A percentile compares a stretch with the other conserved stretches of the same genome.
These are phyloP conservation scores for Rafetus swinhoei DNA, from an alignment of 2,113 vertebrate species.

Conservation along the genomic window DNA sequence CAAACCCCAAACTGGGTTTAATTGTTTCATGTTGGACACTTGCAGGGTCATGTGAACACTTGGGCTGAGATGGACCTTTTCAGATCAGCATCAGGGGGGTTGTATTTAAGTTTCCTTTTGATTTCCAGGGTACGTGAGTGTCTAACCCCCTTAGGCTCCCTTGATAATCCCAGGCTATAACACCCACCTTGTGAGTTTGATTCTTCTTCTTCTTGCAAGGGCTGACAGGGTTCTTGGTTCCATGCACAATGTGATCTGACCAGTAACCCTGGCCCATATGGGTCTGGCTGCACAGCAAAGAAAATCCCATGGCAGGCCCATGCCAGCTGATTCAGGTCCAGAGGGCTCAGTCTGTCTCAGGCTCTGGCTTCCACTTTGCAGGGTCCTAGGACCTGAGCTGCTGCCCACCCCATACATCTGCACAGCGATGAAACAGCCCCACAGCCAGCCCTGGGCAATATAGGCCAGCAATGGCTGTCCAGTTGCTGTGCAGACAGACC, in stretches of 20 bases:
- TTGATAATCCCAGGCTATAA: not conserved
- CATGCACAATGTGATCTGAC: not conserved
- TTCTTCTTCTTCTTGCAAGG: not conserved
- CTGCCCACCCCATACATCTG: not conserved
- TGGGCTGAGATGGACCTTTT: not conserved
- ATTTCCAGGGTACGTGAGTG: not conserved
- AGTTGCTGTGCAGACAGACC: not conserved
- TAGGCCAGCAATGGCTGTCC: not conserved
- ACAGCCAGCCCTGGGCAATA: no score
- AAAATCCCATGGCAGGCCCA: not conserved
- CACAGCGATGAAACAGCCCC: no score
- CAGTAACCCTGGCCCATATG: not conserved
- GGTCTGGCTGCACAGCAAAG: not conserved
- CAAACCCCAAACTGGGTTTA: not conserved
- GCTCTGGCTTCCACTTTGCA: no score
- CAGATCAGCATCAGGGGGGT: not conserved
- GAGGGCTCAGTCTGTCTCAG: no score
- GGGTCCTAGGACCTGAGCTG: no score
- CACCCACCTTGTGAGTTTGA: not conserved
- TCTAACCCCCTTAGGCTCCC: not conserved
- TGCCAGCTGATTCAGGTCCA: not conserved
- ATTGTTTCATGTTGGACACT: not conserved
- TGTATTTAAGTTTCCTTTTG: not conserved
- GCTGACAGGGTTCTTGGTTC: not conserved
- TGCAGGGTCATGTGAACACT: not conserved